Percentiles rank a stretch among this genome's conserved stretches.
Evolutionary conservation across 2,113 vertebrate genomes (phyloP).

Genomic region (Craseonycteris thonglongyai): DNA sequence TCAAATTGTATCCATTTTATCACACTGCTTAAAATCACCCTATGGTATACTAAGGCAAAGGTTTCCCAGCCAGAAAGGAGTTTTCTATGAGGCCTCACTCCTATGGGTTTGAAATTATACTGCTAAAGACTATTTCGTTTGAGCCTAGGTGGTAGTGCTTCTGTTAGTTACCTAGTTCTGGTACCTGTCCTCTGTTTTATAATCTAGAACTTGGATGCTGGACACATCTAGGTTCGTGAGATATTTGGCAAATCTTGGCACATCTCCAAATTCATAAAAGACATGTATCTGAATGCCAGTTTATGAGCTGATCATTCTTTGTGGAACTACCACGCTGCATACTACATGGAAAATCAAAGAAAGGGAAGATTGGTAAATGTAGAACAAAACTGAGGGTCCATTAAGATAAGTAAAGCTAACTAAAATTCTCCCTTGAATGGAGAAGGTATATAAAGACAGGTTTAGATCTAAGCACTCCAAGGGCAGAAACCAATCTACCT

Average conservation of each 20-base stretch:
- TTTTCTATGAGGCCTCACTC: neutral
- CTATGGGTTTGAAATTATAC: neutral
- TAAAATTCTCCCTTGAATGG: conserved; percentile 4
- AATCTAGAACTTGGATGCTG: conserved; percentile 10
- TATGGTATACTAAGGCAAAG: neutral
- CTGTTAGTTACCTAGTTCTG: neutral
- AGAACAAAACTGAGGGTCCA: neutral
- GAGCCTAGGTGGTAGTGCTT: neutral
- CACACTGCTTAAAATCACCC: neutral
- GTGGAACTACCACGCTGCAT: neutral
- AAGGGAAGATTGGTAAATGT: neutral
- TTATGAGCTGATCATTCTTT: neutral
- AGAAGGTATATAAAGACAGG: neutral
- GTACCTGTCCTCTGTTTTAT: neutral
- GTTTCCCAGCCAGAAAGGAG: neutral
- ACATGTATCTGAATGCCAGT: neutral
- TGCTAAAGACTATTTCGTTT: neutral
- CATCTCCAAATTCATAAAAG: neutral
- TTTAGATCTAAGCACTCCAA: neutral
- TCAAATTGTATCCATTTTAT: conserved; percentile 1
- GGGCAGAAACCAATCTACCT: neutral
- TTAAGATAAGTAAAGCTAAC: neutral
- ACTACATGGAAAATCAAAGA: neutral
- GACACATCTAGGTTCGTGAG: neutral
- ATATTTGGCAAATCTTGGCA: neutral